Evolutionary conservation across 2,113 vertebrate species (phyloP), one percentile per base, ranked within the genome.

Genomic region (Cygnus buccinator): DNA sequence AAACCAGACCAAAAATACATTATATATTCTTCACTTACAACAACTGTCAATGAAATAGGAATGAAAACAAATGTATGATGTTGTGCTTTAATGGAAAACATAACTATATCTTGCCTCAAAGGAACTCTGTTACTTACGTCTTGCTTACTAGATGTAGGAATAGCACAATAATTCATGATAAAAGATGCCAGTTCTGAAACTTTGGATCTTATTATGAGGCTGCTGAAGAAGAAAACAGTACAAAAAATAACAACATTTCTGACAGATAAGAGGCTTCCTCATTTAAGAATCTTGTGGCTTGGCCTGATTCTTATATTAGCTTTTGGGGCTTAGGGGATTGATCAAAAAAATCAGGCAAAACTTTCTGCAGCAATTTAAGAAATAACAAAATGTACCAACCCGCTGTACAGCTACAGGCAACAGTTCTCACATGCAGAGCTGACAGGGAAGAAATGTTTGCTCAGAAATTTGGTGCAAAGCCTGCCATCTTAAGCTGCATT

Each of bases 261-360:
- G 58, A 61, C 35, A 87, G 92, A 94, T 83, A 88, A 92, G 92
- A 68, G 83, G 29, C 4, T 0, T 79, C 58, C 35, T 90, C 48
- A 48, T 76, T 90, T 85, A 33, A 0, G 26, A 91, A 76, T 54
- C 31, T 65, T 85, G 33, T 73, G 16, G n/a, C 78, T 79, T 85
- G 43, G 48, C 25, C 58, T 73, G 39, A 37, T 89, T 81, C 87
- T 87, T 89, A 74, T 55, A 61, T 79, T 85, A 0, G 0, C 46
- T 87, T 4, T 52, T 0, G 15, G 54, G 8, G 6, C 52, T 76
- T 55, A 87, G 54, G 5, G 61, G 13, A 75, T 28, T 82, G 66
- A 96, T 87, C 13, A 79, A 65, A 93, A 93, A 87, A 29, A 66
- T 91, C 66, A 72, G 74, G 52, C 74, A 65, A 75, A 91, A 75